Base-by-base conservation (phyloP, 2,113 vertebrate genomes). In the Zosterops lateralis region DNA sequence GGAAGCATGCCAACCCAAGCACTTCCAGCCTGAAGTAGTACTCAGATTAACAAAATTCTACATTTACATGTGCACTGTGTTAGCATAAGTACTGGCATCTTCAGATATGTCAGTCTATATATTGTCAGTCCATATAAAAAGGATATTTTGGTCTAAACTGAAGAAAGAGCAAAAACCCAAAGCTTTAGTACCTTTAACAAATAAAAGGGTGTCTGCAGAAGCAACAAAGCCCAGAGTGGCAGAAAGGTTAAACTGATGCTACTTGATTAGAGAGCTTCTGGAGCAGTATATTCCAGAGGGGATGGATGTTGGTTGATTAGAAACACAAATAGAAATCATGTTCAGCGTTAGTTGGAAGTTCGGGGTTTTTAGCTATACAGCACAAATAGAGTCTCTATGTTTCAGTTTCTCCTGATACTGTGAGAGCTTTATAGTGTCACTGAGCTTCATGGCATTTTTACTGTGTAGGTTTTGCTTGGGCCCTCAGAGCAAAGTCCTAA, bases 351-450 rank as follows among this genome's bases (percentile, higher is more conserved):
- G 16, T 4, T 89, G 24, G 8, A 74, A 9, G 6, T 51, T 57
- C 1, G 0, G 18, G 2, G 0, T 0, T 26, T 75, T 72, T 32
- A 45, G 38, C 53, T 47, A 31, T n/a, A 36, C 7, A 14, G 18
- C 7, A 57, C 21, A 62, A 70, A 57, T 51, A 58, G 38, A 73
- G 34, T 17, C 45, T 47, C 29, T 77, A 47, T 54, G 60, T 44
- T 62, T 58, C 3, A 12, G 48, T 87, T 84, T 51, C 19, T 53
- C 12, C 18, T 31, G 18, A 13, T 45, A 45, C 12, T 29, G 8
- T 44, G 11, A 72, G 21, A 71, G 32, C n/a, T 91, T 50, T 48
- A 14, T 25, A 61, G 6, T 24, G 32, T 32, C 25, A 44, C 57
- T 68, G 40, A 65, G 17, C 22, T 67, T 40, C 0, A 4, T 12